Conservation (phyloP, 1,140 invertebrate genomes). For the Papilio glaucus region DNA sequence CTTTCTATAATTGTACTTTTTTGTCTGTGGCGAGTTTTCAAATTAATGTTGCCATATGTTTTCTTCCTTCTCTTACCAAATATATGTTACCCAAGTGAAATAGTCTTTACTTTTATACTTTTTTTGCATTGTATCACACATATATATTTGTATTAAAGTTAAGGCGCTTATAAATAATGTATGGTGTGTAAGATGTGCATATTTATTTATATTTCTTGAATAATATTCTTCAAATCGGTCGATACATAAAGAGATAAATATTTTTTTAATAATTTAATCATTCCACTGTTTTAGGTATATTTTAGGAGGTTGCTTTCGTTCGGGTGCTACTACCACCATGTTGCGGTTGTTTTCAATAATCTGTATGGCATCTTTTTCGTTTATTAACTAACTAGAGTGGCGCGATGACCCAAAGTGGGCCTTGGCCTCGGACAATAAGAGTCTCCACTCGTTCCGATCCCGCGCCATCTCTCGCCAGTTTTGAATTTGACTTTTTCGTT, state of each 20-base stretch:
- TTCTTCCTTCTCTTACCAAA: neutral
- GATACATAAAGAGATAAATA: neutral
- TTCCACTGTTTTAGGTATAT: slow-evolving; percentile 2
- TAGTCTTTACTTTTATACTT: neutral
- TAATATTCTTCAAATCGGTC: neutral
- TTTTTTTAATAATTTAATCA: slow-evolving; percentile 8
- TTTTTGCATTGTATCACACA: neutral
- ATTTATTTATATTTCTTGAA: neutral
- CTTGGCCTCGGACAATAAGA: no score
- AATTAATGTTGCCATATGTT: neutral
- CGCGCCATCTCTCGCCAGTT: no score
- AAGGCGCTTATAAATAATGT: neutral
- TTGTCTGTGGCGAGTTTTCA: neutral
- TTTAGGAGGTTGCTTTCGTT: no score
- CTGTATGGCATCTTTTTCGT: neutral
- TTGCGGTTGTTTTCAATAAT: neutral
- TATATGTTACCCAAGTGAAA: neutral
- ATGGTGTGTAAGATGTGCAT: neutral
- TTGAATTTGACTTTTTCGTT: no score
- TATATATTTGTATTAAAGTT: neutral
- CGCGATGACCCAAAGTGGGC: no score
- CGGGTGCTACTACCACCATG: no score
- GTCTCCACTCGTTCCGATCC: no score
- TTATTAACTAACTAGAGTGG: neutral
- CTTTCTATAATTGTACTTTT: neutral